Evolutionary conservation across 2,797 vertebrate species (phyloP).

Genomic region (Gambusia yucatana): DNA sequence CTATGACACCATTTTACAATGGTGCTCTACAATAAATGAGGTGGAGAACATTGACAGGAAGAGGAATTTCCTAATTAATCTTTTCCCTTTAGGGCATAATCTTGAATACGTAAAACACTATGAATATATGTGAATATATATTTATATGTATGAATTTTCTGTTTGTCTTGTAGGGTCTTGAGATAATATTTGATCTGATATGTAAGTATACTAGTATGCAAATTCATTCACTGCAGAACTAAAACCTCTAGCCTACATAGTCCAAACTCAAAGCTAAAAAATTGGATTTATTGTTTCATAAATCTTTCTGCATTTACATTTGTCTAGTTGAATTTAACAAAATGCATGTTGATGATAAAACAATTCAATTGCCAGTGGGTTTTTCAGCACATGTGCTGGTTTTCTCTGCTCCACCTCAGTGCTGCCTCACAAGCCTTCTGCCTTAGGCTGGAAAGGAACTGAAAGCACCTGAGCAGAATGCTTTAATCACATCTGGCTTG

Average conservation of each 20-base stretch:
- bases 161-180: not conserved
- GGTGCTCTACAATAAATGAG: not conserved
- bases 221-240: not conserved
- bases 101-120: not conserved
- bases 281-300: not conserved
- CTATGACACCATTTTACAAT: too few relatives aligned
- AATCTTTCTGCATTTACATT: not conserved
- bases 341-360: not conserved
- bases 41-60: not conserved
- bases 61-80: not conserved
- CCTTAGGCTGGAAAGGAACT: not conserved
- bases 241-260: not conserved
- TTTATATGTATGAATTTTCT: not conserved
- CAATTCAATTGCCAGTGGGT: not conserved
- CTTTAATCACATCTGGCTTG: conserved; percentile 76
- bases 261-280: not conserved
- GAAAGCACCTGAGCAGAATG: conserved; percentile 21
- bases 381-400: not conserved
- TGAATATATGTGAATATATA: not conserved
- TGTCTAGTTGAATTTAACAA: not conserved
- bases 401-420: not conserved
- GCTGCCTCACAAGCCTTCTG: not conserved
- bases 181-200: not conserved
- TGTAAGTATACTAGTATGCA: not conserved
- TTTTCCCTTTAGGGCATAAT: not conserved